Evolutionary conservation across 2,797 vertebrate species (phyloP).

Genomic region (Nannoperca obscura): DNA sequence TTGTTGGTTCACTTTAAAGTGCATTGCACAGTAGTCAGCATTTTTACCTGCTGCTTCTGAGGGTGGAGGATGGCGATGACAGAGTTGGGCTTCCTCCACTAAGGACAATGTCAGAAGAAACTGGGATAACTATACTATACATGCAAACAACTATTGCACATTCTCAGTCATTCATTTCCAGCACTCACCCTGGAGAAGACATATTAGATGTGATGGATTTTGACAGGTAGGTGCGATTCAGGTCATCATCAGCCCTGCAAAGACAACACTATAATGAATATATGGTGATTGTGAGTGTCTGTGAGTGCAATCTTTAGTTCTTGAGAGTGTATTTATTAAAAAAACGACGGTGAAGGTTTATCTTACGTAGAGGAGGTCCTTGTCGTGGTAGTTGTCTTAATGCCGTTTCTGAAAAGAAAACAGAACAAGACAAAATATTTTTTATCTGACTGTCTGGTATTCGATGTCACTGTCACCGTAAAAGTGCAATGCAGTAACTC

Average conservation of each 20-base stretch:
- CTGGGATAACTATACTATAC: background rate
- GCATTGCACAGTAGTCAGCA: background rate
- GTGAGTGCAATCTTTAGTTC: background rate
- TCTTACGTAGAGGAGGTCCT: slow-evolving; percentile 67
- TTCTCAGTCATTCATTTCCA: background rate
- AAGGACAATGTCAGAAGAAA: slow-evolving; percentile 19
- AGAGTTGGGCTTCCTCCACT: slow-evolving; percentile 36
- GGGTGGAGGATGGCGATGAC: slow-evolving; percentile 51
- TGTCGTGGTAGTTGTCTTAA: slow-evolving; percentile 44
- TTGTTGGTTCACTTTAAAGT: background rate
- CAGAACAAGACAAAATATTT: background rate
- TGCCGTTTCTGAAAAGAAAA: slow-evolving; percentile 44
- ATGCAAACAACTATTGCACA: background rate
- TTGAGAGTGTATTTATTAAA: background rate
- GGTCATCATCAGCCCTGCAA: slow-evolving; percentile 67
- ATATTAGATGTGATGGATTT: slow-evolving; percentile 41
- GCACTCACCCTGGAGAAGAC: slow-evolving; percentile 62
- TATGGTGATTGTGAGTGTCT: background rate
- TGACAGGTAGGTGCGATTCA: slow-evolving; percentile 72
- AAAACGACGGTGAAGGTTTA: background rate
- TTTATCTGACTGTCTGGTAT: background rate
- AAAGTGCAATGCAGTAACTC: slow-evolving; percentile 39
- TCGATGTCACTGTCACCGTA: background rate
- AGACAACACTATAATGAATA: background rate
- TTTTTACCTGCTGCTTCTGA: slow-evolving; percentile 73